Percentiles rank a stretch among this genome's conserved stretches.
Evolutionary conservation across 2,888 invertebrate genomes (phyloP).

Genomic region (Amphipyra berbera): DNA sequence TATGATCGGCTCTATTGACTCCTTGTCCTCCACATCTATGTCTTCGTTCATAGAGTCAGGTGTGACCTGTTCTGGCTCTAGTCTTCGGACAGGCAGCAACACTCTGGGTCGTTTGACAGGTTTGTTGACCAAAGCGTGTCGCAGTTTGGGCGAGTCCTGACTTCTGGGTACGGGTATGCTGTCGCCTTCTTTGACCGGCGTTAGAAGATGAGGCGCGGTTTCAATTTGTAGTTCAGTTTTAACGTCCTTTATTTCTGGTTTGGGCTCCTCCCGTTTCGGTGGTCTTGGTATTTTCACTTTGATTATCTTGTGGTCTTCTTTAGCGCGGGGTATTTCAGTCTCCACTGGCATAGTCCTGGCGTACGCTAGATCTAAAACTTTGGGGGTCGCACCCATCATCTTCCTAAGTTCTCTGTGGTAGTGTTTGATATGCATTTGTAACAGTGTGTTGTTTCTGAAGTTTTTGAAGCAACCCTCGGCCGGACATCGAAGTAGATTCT

Average conservation of each 20-base stretch:
- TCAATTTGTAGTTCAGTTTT: conserved; percentile 57
- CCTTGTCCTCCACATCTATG: conserved; percentile 41
- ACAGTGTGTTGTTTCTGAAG: conserved; percentile 96
- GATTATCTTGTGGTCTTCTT: conserved; percentile 67
- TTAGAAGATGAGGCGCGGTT: conserved; percentile 33
- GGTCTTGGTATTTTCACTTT: conserved; percentile 79
- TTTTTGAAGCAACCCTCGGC: conserved; percentile 96
- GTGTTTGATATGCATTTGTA: conserved; percentile 98
- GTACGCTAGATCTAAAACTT: conserved; percentile 95
- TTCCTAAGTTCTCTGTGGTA: conserved; percentile 95
- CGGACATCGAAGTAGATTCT: conserved; percentile 93
- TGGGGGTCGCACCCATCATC: conserved; percentile 94
- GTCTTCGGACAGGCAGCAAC: conserved; percentile 76
- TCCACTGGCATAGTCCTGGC: conserved; percentile 90
- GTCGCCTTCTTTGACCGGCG: conserved; percentile 55
- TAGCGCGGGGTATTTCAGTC: conserved; percentile 49
- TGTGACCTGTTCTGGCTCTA: conserved; percentile 63
- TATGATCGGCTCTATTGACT: conserved; percentile 45
- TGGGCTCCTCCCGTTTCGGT: conserved; percentile 73
- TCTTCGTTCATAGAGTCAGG: conserved; percentile 57
- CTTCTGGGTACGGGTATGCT: conserved; percentile 58
- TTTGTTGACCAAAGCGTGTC: conserved; percentile 75
- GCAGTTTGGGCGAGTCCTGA: conserved; percentile 81
- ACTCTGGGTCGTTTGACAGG: conserved; percentile 82
- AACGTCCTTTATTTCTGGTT: conserved; percentile 45